Conservation (phyloP, 2,888 invertebrate genomes). For the Taphrorychus bicolor region DNA sequence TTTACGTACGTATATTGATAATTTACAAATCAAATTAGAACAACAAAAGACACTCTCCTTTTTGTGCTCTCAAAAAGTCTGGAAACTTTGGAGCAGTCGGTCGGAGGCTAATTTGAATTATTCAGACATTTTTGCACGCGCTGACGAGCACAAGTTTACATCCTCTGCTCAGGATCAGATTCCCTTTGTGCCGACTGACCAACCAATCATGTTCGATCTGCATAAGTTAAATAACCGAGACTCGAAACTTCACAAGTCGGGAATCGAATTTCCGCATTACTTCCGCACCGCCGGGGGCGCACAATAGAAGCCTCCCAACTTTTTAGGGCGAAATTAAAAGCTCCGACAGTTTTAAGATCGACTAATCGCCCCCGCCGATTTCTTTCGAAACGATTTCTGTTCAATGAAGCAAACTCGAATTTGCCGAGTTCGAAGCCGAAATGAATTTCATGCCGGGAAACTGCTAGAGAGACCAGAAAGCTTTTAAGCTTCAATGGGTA, state of each 20-base stretch:
- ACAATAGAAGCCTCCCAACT: not conserved
- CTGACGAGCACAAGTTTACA: too few relatives aligned
- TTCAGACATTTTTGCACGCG: too few relatives aligned
- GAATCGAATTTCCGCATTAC: slow-evolving; percentile 2
- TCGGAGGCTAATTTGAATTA: too few relatives aligned
- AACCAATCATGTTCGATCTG: not conserved
- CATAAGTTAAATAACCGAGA: not conserved
- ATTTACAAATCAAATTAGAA: too few relatives aligned
- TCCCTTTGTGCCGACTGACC: not conserved
- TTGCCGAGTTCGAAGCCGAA: slow-evolving; percentile 8
- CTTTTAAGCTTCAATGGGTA: slow-evolving; percentile 2
- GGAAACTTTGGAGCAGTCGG: too few relatives aligned
- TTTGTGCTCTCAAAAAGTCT: too few relatives aligned
- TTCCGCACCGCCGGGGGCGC: not conserved
- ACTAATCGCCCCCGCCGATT: slow-evolving; percentile 2
- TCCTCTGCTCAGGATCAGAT: too few relatives aligned
- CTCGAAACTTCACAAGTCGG: not conserved
- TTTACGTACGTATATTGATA: too few relatives aligned
- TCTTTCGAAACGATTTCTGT: slow-evolving; percentile 12
- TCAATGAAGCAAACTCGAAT: slow-evolving; percentile 14
- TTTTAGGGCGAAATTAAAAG: slow-evolving; percentile 16
- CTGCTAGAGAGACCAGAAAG: not conserved
- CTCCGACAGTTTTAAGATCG: slow-evolving; percentile 12
- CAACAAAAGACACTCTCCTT: too few relatives aligned
- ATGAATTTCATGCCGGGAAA: slow-evolving; percentile 3